phyloP scores from a whole-genome alignment of 2,797 vertebrate genomes.

The Hyperoplus lanceolatus region DNA sequence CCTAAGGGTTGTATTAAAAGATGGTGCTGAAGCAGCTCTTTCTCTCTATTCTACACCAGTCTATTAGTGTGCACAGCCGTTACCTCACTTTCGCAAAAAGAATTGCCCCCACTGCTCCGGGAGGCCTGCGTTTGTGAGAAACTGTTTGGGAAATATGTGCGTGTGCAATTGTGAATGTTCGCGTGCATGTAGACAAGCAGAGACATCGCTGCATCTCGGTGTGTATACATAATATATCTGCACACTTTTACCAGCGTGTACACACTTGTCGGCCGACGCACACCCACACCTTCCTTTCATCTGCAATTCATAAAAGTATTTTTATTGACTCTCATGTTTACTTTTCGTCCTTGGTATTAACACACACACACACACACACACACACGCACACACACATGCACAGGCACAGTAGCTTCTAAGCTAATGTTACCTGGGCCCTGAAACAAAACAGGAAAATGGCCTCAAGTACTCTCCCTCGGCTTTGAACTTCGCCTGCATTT shows the following conservation, averaged over 20 bases:
- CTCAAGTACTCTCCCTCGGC: conserved; percentile 75
- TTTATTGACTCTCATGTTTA: conserved; percentile 62
- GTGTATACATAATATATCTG: background rate
- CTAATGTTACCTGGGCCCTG: conserved; percentile 69
- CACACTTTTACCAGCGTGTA: conserved; percentile 23
- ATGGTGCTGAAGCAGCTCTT: conserved; percentile 82
- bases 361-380: conserved; percentile 36
- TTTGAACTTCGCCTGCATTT: conserved; percentile 84
- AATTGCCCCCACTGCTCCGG: conserved; percentile 58
- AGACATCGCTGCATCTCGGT: background rate
- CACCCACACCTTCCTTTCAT: conserved; percentile 57
- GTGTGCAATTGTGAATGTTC: conserved; percentile 11
- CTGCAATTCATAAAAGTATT: conserved; percentile 72
- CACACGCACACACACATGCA: conserved; percentile 15
- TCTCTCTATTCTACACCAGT: conserved; percentile 69
- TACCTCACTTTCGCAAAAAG: conserved; percentile 73
- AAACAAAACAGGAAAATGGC: conserved; percentile 81
- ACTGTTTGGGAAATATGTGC: conserved; percentile 20
- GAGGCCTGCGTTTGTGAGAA: conserved; percentile 45
- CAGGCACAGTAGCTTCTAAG: conserved; percentile 22
- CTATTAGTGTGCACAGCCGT: conserved; percentile 71
- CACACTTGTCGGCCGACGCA: conserved; percentile 13
- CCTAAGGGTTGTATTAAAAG: conserved; percentile 77
- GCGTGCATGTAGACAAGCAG: background rate
- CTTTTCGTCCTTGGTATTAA: conserved; percentile 55